Base-by-base conservation (phyloP, 1,140 invertebrate genomes). In the Zophobas morio region DNA sequence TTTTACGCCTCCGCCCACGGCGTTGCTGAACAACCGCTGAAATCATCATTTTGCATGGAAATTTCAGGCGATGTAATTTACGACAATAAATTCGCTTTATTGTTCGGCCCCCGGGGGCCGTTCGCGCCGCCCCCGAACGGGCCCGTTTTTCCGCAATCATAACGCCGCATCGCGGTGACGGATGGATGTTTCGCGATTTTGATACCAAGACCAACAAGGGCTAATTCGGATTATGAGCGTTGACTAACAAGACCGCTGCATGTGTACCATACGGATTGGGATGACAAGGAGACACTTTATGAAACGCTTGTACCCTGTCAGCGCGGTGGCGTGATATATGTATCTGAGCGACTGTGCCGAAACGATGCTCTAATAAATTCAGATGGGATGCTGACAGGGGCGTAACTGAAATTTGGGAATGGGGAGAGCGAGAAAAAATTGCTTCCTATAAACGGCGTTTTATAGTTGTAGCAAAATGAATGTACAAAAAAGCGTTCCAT, bases 21-120 rank as follows among this genome's bases (percentile, higher is more conserved):
- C n/a, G n/a, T 20, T 6, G 2, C n/a, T 20, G 49, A 57, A 35
- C 35, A 57, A 66, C 60, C 60, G 60, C 60, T 42, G 60, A 66
- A 66, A 66, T 66, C 60, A 47, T 66, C 60, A 66, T 66, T 66
- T 66, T 66, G 20, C 60, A 66, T 66, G 60, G 60, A 66, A 66
- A 66, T 66, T 66, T 66, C 60, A 66, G 40, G 37, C 35, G 36
- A 63, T 63, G 35, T 37, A 63, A 63, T 63, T 66, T 66, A 66
- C 60, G 39, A 42, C 60, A 35, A 66, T 47, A 66, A 66, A 66
- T 47, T 66, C 60, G 39, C 60, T 46, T 66, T 46, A 66, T 66
- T 66, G 60, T 46, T 32, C 39, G n/a, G 39, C 42, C 60, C 39
- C 39, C 39, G 37, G 60, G 60, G 39, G 57, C 6, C 35, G 37